These are phyloP conservation scores for Sminthopsis crassicaudata DNA, from an alignment of 2,113 vertebrate genomes.

Conservation along the genomic window DNA sequence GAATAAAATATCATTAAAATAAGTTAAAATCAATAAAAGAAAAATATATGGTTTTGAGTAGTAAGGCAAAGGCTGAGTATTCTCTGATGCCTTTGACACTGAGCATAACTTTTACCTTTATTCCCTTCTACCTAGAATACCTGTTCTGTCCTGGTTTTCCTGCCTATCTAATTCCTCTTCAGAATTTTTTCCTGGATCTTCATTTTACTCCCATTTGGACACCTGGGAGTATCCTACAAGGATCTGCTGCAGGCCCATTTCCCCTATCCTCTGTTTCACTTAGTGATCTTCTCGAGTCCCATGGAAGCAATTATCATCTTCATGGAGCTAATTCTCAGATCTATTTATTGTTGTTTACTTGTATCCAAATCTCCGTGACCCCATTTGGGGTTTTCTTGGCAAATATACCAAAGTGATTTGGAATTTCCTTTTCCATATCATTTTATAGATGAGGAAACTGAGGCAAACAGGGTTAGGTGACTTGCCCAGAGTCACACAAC, in stretches of 20 bases:
- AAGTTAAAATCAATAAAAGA: not conserved
- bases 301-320: too few relatives aligned
- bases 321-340: too few relatives aligned
- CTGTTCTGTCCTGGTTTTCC: not conserved
- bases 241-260: not conserved
- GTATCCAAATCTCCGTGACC: not conserved
- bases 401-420: not conserved
- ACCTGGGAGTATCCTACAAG: not conserved
- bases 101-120: not conserved
- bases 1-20: not conserved
- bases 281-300: too few relatives aligned
- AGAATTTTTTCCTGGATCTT: not conserved
- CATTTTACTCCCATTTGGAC: too few relatives aligned
- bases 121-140: not conserved
- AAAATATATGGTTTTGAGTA: not conserved
- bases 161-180: not conserved
- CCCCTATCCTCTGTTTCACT: not conserved
- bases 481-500: not conserved
- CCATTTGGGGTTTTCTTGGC: not conserved
- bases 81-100: not conserved
- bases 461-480: not conserved
- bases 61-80: not conserved
- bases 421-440: not conserved
- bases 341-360: not conserved
- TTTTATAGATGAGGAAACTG: not conserved